Percentiles rank a stretch among this genome's conserved stretches.
Conservation (phyloP, 1,140 invertebrate genomes). For the Drosophila erecta region DNA sequence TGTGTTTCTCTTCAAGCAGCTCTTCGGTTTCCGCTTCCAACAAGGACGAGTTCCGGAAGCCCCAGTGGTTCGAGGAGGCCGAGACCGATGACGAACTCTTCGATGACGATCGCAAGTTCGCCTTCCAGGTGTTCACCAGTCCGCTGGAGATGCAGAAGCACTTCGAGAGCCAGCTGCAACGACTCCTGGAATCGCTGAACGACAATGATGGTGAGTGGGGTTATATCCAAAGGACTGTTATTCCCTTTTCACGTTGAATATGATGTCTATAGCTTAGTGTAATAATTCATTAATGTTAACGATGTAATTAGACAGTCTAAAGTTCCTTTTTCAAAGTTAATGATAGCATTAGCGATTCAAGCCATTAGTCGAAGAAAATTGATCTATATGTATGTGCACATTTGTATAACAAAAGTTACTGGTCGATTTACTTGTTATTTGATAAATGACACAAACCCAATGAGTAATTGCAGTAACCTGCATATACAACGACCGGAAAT, state of each 20-base stretch:
- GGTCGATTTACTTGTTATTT: neutral
- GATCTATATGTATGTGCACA: neutral
- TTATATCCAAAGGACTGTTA: neutral
- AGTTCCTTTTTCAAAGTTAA: too few relatives aligned
- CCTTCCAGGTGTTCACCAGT: slow-evolving; percentile 85
- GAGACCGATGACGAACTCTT: slow-evolving; percentile 84
- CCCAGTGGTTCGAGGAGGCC: slow-evolving; percentile 83
- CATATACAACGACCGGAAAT: neutral
- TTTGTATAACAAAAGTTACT: neutral
- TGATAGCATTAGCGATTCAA: too few relatives aligned
- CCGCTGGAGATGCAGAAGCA: slow-evolving; percentile 85
- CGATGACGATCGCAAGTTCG: slow-evolving; percentile 82
- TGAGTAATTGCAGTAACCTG: neutral
- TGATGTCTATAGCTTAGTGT: too few relatives aligned
- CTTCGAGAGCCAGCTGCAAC: slow-evolving; percentile 85
- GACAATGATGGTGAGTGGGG: slow-evolving; percentile 67
- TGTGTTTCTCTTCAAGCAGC: slow-evolving; percentile 8
- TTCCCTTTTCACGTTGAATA: neutral
- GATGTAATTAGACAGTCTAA: neutral
- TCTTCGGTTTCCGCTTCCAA: slow-evolving; percentile 62
- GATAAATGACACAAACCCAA: neutral
- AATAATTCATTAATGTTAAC: too few relatives aligned
- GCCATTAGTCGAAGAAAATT: neutral
- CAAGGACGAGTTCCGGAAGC: slow-evolving; percentile 83
- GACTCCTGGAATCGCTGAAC: slow-evolving; percentile 79